These are phyloP conservation scores for Zootermopsis nevadensis DNA, from an alignment of 2,888 invertebrate genomes.

Conservation along the genomic window DNA sequence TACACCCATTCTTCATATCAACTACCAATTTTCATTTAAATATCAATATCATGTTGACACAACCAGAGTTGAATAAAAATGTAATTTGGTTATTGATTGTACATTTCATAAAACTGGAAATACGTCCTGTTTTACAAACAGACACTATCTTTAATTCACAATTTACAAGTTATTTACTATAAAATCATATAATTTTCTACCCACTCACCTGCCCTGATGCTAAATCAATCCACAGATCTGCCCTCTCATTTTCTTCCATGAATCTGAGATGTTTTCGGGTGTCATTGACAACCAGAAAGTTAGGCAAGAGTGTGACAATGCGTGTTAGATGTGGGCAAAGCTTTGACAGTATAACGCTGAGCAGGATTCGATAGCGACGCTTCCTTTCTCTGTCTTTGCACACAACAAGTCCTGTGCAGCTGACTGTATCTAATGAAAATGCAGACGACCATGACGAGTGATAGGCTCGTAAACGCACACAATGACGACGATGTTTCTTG, in stretches of 20 bases:
- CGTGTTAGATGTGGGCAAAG: constrained; percentile 80
- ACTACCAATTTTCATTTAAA: too few relatives aligned
- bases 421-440: constrained; percentile 75
- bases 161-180: too few relatives aligned
- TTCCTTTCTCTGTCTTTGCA: constrained; percentile 75
- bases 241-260: constrained; percentile 88
- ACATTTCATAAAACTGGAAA: too few relatives aligned
- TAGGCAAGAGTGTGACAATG: constrained; percentile 82
- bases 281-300: constrained; percentile 81
- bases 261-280: constrained; percentile 73
- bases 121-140: too few relatives aligned
- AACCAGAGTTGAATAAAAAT: too few relatives aligned
- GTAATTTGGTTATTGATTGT: too few relatives aligned
- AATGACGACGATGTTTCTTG: constrained; percentile 67
- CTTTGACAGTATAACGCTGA: constrained; percentile 76
- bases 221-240: constrained; percentile 85
- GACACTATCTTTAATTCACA: too few relatives aligned
- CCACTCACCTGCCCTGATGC: constrained; percentile 72
- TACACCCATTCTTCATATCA: too few relatives aligned
- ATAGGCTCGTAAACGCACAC: constrained; percentile 69
- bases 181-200: too few relatives aligned
- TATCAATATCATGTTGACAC: too few relatives aligned
- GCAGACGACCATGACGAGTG: constrained; percentile 75
- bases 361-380: constrained; percentile 78
- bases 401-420: constrained; percentile 78